Percentiles rank a stretch among this genome's conserved stretches.
Evolutionary conservation across 2,888 invertebrate genomes (phyloP).

Genomic region (Stictocephala bisonia): DNA sequence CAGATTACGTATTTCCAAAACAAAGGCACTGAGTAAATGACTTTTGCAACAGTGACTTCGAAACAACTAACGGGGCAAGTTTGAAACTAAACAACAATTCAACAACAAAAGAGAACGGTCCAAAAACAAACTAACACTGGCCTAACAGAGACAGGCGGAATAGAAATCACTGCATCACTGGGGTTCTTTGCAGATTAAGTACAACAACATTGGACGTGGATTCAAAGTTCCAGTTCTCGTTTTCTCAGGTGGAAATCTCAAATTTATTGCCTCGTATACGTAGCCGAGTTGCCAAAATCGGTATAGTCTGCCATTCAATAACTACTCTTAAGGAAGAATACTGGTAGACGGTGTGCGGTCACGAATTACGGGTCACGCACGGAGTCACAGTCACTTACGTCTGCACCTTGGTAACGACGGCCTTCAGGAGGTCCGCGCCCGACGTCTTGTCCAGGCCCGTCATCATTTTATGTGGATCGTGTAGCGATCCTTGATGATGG

Average conservation of each 20-base stretch:
- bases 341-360: constrained; percentile 19
- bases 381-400: constrained; percentile 55
- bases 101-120: too few relatives aligned
- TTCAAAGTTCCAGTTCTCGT: background rate
- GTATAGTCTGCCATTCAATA: constrained; percentile 15
- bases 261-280: constrained; percentile 57
- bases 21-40: constrained; percentile 38
- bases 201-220: constrained; percentile 34
- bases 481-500: constrained; percentile 58
- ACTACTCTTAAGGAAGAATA: constrained; percentile 23
- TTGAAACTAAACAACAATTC: too few relatives aligned
- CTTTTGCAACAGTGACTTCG: constrained; percentile 28
- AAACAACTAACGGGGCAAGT: background rate
- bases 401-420: constrained; percentile 65
- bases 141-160: constrained; percentile 33
- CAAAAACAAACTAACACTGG: constrained; percentile 29
- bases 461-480: constrained; percentile 62
- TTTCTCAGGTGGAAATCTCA: constrained; percentile 22
- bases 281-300: constrained; percentile 52
- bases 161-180: too few relatives aligned
- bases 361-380: constrained; percentile 3
- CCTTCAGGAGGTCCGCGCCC: constrained; percentile 79
- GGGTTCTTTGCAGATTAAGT: constrained; percentile 4
- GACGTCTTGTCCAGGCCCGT: constrained; percentile 74
- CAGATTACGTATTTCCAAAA: constrained; percentile 38